phyloP scores from a whole-genome alignment of 64 coral and sea anemone species.

The Anthopleura sola region DNA sequence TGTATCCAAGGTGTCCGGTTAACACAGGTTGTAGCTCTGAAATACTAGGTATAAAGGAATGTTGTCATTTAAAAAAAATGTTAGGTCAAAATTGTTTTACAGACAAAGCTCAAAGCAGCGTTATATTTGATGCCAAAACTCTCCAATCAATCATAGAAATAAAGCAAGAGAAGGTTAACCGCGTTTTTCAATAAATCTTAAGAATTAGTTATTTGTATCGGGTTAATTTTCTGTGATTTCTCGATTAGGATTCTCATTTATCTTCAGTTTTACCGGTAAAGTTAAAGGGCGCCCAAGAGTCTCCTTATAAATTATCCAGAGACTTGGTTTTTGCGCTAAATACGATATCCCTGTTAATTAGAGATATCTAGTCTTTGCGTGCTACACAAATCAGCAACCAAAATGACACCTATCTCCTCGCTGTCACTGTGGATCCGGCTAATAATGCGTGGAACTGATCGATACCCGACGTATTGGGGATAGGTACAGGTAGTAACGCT shows the following conservation, averaged over 20 bases:
- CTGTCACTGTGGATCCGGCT: not conserved
- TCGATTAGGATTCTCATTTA: not conserved
- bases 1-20: no score
- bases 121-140: not conserved
- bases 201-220: not conserved
- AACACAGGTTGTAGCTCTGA: no score
- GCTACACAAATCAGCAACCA: not conserved
- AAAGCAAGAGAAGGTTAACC: not conserved
- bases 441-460: not conserved
- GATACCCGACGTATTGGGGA: not conserved
- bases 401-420: not conserved
- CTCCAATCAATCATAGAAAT: not conserved
- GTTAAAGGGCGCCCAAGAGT: not conserved
- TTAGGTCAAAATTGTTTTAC: no score
- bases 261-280: not conserved
- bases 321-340: not conserved
- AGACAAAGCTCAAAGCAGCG: no score
- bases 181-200: not conserved
- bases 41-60: no score
- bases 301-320: not conserved
- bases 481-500: not conserved
- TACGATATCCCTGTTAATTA: not conserved
- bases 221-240: not conserved
- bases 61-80: no score
- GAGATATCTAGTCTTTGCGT: not conserved